These are phyloP conservation scores for Nothura maculosa DNA, from an alignment of 2,797 vertebrate genomes.

Conservation along the genomic window DNA sequence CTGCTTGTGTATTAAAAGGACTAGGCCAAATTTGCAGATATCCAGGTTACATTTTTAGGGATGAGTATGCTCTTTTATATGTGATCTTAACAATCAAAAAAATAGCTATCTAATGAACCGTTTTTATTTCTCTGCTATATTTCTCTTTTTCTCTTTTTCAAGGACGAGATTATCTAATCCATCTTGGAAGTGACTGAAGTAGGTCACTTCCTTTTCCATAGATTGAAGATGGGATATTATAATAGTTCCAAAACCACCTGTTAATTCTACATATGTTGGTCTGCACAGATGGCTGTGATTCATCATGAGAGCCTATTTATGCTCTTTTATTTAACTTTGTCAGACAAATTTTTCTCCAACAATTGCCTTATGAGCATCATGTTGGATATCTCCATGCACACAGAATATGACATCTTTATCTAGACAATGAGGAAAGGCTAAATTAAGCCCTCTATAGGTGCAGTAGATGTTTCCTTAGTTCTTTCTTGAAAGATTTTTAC, in stretches of 20 bases:
- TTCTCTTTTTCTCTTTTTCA: not conserved
- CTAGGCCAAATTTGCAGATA: not conserved
- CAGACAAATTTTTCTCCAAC: constrained; percentile 40
- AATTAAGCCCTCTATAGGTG: not conserved
- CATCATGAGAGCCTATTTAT: constrained; percentile 18
- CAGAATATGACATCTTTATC: not conserved
- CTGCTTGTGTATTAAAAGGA: not conserved
- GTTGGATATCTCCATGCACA: not conserved
- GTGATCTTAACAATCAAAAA: not conserved
- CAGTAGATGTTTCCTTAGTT: not conserved
- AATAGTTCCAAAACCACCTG: not conserved
- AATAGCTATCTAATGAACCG: not conserved
- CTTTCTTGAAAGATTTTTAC: not conserved
- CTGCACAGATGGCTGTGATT: constrained; percentile 39
- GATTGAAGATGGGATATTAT: not conserved
- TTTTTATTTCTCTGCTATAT: not conserved
- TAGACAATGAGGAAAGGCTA: not conserved
- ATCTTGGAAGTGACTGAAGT: not conserved
- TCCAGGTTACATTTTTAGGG: not conserved
- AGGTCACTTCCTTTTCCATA: not conserved
- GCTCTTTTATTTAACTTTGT: constrained; percentile 7
- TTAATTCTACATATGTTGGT: not conserved
- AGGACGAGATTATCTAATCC: not conserved
- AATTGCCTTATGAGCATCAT: not conserved
- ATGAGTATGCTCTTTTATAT: not conserved